These are phyloP conservation scores for Uloborus diversus DNA, from an alignment of 1,140 invertebrate species.

Conservation along the genomic window DNA sequence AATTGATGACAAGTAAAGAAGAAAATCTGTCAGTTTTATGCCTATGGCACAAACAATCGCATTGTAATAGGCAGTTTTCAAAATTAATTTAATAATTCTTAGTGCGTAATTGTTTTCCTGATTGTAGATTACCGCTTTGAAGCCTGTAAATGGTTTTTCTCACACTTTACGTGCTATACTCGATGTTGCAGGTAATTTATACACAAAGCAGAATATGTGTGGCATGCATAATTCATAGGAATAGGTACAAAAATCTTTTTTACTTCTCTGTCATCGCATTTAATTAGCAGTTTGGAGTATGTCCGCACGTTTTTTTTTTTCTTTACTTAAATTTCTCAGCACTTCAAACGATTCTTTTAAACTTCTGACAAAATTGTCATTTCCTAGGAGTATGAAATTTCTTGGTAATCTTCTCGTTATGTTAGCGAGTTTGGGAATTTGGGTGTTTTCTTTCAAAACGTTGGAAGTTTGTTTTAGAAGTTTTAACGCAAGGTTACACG, in stretches of 20 bases:
- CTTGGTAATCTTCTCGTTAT: neutral
- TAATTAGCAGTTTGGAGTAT: slow-evolving; percentile 5
- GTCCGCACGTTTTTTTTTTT: neutral
- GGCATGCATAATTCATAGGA: slow-evolving; percentile 36
- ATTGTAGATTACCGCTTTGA: too few relatives aligned
- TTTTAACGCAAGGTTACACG: too few relatives aligned
- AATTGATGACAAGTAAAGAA: too few relatives aligned
- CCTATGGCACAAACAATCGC: too few relatives aligned
- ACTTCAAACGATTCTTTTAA: slow-evolving; percentile 18
- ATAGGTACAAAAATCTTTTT: slow-evolving; percentile 28
- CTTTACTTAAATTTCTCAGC: neutral
- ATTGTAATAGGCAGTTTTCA: too few relatives aligned
- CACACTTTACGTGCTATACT: neutral
- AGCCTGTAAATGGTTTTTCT: too few relatives aligned
- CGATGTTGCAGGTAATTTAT: neutral
- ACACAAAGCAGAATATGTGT: neutral
- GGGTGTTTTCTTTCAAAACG: slow-evolving; percentile 28
- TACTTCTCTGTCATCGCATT: slow-evolving; percentile 19
- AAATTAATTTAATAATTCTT: too few relatives aligned
- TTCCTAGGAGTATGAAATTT: slow-evolving; percentile 2
- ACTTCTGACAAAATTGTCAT: slow-evolving; percentile 7
- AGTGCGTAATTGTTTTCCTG: too few relatives aligned
- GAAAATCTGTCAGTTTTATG: too few relatives aligned
- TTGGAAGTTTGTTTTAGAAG: slow-evolving; percentile 1
- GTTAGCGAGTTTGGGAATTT: neutral